Percentiles rank a stretch among this genome's conserved stretches.
These are phyloP conservation scores for Halcyon senegalensis DNA, from an alignment of 2,113 vertebrate genomes.

Conservation along the genomic window DNA sequence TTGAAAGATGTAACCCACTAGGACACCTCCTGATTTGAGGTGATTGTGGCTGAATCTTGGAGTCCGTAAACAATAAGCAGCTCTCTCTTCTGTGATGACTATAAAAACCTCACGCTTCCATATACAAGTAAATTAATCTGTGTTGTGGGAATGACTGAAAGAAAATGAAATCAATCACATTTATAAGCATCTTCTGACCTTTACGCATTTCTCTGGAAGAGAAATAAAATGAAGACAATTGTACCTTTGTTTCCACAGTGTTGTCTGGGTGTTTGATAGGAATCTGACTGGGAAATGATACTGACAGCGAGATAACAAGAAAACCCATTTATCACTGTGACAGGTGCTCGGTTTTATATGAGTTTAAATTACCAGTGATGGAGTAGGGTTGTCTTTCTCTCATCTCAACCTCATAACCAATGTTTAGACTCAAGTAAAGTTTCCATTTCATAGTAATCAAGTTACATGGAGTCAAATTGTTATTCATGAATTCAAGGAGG, in stretches of 20 bases:
- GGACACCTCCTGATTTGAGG: not conserved
- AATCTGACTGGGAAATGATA: conserved; percentile 71
- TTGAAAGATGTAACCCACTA: not conserved
- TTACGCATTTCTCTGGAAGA: conserved; percentile 14
- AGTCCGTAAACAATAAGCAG: not conserved
- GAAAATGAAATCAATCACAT: conserved; percentile 57
- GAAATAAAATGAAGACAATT: conserved; percentile 57
- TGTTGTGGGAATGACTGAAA: conserved; percentile 32
- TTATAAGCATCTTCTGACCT: conserved; percentile 49
- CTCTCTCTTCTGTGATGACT: not conserved
- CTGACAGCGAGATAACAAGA: conserved; percentile 68
- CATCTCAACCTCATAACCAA: conserved; percentile 66
- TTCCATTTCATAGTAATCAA: conserved; percentile 57
- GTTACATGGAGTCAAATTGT: conserved; percentile 51
- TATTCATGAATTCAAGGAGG: conserved; percentile 63
- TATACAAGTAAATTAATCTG: conserved; percentile 42
- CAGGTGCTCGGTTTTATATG: conserved; percentile 48
- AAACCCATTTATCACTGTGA: conserved; percentile 73
- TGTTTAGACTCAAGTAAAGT: conserved; percentile 59
- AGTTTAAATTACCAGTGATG: conserved; percentile 70
- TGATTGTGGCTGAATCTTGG: not conserved
- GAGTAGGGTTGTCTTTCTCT: conserved; percentile 64
- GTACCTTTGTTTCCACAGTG: conserved; percentile 17
- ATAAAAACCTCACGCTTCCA: not conserved
- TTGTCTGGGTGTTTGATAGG: conserved; percentile 45